Conservation (phyloP, 2,113 vertebrate species). For the Lates calcarifer region DNA sequence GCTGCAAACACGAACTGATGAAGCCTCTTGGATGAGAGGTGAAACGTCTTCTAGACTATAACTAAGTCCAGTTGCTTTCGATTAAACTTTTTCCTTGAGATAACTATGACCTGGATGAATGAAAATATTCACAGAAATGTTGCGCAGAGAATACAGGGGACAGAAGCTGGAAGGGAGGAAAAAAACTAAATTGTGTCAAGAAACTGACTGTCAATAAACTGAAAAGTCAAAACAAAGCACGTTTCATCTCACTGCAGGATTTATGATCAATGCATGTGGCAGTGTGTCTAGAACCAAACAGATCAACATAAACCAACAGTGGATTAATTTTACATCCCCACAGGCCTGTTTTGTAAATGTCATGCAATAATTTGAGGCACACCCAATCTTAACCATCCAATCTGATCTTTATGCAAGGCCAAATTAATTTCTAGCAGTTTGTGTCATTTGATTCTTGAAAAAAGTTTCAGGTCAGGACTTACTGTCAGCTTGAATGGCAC, state of each 20-base stretch:
- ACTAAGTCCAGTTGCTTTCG: no score
- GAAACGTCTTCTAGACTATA: no score
- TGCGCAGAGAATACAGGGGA: no score
- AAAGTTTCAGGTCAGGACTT: constrained; percentile 8
- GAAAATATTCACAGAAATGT: no score
- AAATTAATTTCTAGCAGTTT: not conserved
- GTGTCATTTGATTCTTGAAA: not conserved
- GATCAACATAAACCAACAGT: constrained; percentile 13
- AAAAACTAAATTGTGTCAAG: constrained; percentile 5
- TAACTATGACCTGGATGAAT: no score
- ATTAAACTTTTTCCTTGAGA: no score
- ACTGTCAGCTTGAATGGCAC: constrained; percentile 18
- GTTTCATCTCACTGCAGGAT: constrained; percentile 13
- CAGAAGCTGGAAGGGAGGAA: not conserved
- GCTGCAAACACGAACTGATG: no score
- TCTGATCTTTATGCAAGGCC: not conserved
- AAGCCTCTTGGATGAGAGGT: no score
- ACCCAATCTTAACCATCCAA: not conserved
- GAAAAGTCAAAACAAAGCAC: constrained; percentile 3
- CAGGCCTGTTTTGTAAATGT: constrained; percentile 8
- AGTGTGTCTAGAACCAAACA: constrained; percentile 6
- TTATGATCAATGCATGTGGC: constrained; percentile 8
- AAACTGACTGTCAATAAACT: constrained; percentile 12
- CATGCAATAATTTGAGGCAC: constrained; percentile 13
- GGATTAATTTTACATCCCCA: constrained; percentile 25